These are phyloP conservation scores for Sebastes umbrosus DNA, from an alignment of 2,797 vertebrate genomes.

Conservation along the genomic window DNA sequence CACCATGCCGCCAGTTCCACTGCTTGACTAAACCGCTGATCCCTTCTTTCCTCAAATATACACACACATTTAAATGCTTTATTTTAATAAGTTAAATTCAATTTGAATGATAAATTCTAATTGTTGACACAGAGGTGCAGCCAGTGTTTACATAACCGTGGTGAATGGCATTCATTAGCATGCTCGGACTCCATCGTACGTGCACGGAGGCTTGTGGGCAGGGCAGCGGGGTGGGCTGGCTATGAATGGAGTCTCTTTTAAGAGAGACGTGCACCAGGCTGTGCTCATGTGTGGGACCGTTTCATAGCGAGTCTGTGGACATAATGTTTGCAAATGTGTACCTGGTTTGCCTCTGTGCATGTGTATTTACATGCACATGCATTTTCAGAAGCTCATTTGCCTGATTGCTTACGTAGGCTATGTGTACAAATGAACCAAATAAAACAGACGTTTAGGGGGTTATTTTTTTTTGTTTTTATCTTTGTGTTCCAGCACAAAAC, in stretches of 20 bases:
- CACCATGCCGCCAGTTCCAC: constrained; percentile 6
- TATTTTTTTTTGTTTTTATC: not conserved
- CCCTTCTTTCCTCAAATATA: constrained; percentile 32
- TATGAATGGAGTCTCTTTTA: constrained; percentile 44
- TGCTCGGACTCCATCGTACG: constrained; percentile 27
- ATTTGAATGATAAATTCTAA: constrained; percentile 2
- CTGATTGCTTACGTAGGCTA: not conserved
- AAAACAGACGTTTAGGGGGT: not conserved
- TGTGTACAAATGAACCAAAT: not conserved
- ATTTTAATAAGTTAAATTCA: not conserved
- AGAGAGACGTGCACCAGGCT: constrained; percentile 25
- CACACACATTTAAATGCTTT: not conserved
- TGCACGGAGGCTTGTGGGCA: constrained; percentile 26
- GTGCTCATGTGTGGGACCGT: constrained; percentile 13
- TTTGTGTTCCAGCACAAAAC: constrained; percentile 23
- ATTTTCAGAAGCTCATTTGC: not conserved
- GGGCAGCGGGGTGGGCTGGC: constrained; percentile 15
- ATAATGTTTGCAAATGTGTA: not conserved
- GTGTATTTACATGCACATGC: not conserved
- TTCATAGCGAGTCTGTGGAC: not conserved
- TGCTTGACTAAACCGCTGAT: constrained; percentile 30
- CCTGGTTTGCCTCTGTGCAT: not conserved
- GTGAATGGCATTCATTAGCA: constrained; percentile 44
- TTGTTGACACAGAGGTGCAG: not conserved
- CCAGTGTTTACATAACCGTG: constrained; percentile 44